phyloP scores from a whole-genome alignment of 2,888 invertebrate genomes.

The Resseliella maxima region DNA sequence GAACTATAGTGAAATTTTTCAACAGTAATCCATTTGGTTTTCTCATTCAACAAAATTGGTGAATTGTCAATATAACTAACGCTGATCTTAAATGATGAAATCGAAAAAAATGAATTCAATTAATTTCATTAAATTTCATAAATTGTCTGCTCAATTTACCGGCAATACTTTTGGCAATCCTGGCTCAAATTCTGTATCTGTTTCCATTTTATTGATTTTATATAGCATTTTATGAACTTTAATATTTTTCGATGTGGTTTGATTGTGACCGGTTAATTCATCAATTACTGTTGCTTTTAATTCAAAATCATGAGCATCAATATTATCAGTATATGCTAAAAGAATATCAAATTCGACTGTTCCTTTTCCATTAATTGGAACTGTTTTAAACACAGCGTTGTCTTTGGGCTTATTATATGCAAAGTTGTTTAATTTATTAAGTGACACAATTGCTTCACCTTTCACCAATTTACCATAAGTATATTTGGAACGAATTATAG shows the following conservation, averaged over 20 bases:
- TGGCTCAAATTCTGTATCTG: constrained; percentile 89
- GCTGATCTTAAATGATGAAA: no score
- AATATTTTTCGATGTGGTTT: constrained; percentile 80
- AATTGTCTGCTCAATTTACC: no score
- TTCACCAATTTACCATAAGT: constrained; percentile 53
- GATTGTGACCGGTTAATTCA: constrained; percentile 83
- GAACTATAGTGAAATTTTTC: no score
- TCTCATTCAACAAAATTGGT: neutral
- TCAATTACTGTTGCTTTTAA: constrained; percentile 92
- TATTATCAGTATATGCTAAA: constrained; percentile 74
- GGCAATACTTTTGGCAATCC: constrained; percentile 85
- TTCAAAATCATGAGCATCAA: constrained; percentile 75
- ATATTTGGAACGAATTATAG: constrained; percentile 77
- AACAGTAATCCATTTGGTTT: neutral
- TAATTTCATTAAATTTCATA: no score
- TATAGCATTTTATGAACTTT: constrained; percentile 82
- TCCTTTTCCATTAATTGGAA: constrained; percentile 72
- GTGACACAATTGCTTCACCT: constrained; percentile 35
- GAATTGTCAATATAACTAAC: constrained; percentile 7
- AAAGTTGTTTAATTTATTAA: neutral
- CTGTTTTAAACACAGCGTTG: constrained; percentile 71
- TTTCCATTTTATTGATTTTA: constrained; percentile 80
- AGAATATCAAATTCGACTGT: constrained; percentile 82
- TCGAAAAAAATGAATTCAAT: no score
- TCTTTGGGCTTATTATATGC: constrained; percentile 61